Evolutionary conservation across 2,797 vertebrate species (phyloP), one percentile per base, ranked within the genome.

Genomic region (Chrosomus eos): DNA sequence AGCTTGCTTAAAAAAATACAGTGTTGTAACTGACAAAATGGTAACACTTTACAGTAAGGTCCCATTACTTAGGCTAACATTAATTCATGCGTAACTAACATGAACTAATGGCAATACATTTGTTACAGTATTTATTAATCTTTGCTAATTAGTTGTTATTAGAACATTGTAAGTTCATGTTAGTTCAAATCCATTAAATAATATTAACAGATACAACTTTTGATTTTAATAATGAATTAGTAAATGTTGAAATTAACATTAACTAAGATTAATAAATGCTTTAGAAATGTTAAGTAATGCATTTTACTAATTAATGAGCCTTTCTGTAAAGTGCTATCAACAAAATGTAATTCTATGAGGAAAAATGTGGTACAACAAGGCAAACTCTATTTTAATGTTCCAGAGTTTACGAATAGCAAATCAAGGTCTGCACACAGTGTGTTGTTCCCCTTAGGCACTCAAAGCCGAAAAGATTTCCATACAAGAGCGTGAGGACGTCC

Each of bases 361-460:
- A 58, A 1, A 70, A 23, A 18, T 67, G 36, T 8, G 43, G 18
- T 33, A 7, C 53, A 53, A 64, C 58, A 66, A 82, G 26, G 64
- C 3, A 18, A 72, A 45, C 36, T 26, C 21, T 19, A 45, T 79
- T 28, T 68, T 68, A 21, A 62, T 4, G 21, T 71, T 53, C 38
- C 28, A 45, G 48, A 53, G 13, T 62, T 31, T 62, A 36, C 14
- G 2, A 83, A 70, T 40, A 13, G 6, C 84, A 90, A 89, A 91
- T 88, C 88, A 92, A 89, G 53, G 53, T 80, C 83, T 64, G 23
- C 51, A 62, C 21, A 3, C 1, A 23, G 26, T 48, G 45, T 92
- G 94, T 90, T 89, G 90, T 91, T 88, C 89, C 93, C 93, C 91
- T 90, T 88, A 92, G 93, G 93, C 91, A 13, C 88, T 93, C 89